Evolutionary conservation across 23 tunicate species (phyloP).

Genomic region (Halocynthia roretzi): DNA sequence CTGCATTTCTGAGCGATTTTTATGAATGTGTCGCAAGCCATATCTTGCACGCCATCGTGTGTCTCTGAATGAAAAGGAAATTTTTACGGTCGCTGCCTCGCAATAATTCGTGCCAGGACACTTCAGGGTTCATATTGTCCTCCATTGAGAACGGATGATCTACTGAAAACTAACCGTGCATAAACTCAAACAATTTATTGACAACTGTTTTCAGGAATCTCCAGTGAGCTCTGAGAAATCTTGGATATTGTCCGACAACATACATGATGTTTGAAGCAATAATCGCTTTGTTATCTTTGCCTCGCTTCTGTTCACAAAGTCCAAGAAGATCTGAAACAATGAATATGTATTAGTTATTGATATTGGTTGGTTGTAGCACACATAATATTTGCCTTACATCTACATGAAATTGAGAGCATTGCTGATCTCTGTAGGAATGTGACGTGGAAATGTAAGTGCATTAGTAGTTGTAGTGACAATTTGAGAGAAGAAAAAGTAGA

Average conservation of each 20-base stretch:
- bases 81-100: background rate
- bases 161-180: slow-evolving; percentile 84
- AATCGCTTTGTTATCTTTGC: slow-evolving; percentile 99
- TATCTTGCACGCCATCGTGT: slow-evolving; percentile 99
- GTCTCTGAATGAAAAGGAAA: slow-evolving; percentile 47
- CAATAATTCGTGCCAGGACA: too few species aligned
- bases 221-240: slow-evolving; percentile 99
- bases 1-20: slow-evolving; percentile 99
- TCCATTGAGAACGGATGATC: background rate
- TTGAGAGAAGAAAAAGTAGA: too few species aligned
- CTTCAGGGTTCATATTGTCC: too few species aligned
- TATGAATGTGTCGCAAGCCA: slow-evolving; percentile 99
- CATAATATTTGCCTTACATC: too few species aligned
- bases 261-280: slow-evolving; percentile 99
- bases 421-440: too few species aligned
- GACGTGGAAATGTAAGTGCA: too few species aligned
- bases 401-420: too few species aligned
- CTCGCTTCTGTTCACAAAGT: slow-evolving; percentile 96
- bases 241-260: slow-evolving; percentile 98
- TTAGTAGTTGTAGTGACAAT: too few species aligned
- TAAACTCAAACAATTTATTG: slow-evolving; percentile 97
- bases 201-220: slow-evolving; percentile 97
- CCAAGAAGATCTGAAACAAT: slow-evolving; percentile 79
- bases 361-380: too few species aligned
- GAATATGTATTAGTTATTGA: too few species aligned